phyloP scores from a whole-genome alignment of 2,113 vertebrate genomes.

The Pterocles gutturalis region DNA sequence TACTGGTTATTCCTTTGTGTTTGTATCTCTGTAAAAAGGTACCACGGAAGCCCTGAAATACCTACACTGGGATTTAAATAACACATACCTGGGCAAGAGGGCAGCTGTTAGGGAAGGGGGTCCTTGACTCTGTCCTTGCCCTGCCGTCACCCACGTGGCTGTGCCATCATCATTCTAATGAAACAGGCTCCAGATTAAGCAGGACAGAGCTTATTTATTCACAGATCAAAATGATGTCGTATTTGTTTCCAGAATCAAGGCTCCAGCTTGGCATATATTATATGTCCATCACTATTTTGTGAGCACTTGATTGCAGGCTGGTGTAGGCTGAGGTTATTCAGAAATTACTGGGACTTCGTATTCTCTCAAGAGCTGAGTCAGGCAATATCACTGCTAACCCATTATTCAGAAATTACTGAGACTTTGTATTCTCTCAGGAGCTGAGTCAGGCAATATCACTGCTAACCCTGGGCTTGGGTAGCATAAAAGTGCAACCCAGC shows the following conservation, averaged over 20 bases:
- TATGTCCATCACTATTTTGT: rapidly evolving
- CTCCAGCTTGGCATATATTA: not conserved
- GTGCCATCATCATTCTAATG: not conserved
- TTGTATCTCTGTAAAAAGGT: not conserved
- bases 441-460: not conserved
- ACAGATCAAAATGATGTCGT: not conserved
- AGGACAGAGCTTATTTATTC: not conserved
- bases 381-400: not conserved
- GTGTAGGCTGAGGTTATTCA: not conserved
- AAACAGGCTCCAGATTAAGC: not conserved
- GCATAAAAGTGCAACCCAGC: not conserved
- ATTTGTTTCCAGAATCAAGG: not conserved
- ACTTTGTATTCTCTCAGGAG: not conserved
- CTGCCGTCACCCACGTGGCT: not conserved
- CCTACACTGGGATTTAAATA: not conserved
- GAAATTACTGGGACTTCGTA: not conserved
- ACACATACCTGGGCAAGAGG: rapidly evolving
- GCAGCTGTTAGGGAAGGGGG: not conserved
- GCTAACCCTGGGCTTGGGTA: not conserved
- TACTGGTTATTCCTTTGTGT: not conserved
- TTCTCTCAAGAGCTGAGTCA: not conserved
- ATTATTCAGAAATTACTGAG: not conserved
- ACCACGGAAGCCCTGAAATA: not conserved
- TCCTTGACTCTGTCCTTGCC: not conserved
- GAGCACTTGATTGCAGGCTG: not conserved